Conservation (phyloP, 1,140 invertebrate species). For the Marisa cornuarietis region DNA sequence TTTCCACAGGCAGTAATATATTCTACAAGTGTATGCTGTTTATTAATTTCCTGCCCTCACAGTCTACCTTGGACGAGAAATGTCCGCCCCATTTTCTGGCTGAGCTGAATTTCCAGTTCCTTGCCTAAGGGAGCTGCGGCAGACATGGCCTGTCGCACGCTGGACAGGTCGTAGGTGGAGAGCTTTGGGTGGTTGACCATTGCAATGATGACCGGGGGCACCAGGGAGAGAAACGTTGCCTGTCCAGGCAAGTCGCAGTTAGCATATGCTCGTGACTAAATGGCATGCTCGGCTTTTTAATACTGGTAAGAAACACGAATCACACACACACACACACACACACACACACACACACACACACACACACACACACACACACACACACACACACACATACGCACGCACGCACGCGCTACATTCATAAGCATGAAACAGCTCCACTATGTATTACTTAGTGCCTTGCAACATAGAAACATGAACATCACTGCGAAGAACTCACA, state of each 20-base stretch:
- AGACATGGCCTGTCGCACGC: slow-evolving; percentile 9
- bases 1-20: too few relatives aligned
- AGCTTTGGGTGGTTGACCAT: slow-evolving; percentile 18
- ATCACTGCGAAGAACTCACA: too few relatives aligned
- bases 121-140: slow-evolving; percentile 27
- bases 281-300: background rate
- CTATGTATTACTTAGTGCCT: background rate
- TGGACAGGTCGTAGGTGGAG: slow-evolving; percentile 21
- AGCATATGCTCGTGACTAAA: background rate
- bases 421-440: background rate
- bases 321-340: slow-evolving; percentile 7
- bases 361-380: background rate
- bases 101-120: slow-evolving; percentile 19
- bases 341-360: slow-evolving; percentile 12
- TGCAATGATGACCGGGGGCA: slow-evolving; percentile 22
- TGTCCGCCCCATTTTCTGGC: slow-evolving; percentile 14
- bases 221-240: slow-evolving; percentile 22
- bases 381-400: slow-evolving; percentile 25
- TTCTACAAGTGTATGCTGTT: too few relatives aligned
- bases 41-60: too few relatives aligned
- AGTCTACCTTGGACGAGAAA: slow-evolving; percentile 26
- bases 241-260: background rate
- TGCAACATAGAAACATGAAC: background rate
- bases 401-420: slow-evolving; percentile 11
- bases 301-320: background rate